phyloP scores from a whole-genome alignment of 2,888 invertebrate genomes.

The Rosalia funebris region DNA sequence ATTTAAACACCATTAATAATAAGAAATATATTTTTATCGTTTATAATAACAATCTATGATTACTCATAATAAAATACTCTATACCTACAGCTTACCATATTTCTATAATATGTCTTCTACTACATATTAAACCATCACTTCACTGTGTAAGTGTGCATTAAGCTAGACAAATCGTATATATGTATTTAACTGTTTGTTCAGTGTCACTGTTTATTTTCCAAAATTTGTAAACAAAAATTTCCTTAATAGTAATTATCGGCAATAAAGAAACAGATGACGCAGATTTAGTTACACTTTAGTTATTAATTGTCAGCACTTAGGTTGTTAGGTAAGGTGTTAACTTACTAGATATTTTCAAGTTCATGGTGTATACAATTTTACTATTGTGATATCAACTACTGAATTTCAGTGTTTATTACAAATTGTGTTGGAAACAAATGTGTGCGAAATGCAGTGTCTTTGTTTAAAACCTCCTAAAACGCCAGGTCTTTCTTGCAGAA shows the following conservation, averaged over 20 bases:
- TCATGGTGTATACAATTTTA: neutral
- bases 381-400: no score
- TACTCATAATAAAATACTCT: no score
- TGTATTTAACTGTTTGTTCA: no score
- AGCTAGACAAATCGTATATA: no score
- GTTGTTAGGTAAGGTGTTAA: neutral
- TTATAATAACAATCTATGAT: no score
- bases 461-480: constrained; percentile 15
- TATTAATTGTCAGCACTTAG: neutral
- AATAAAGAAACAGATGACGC: constrained; percentile 17
- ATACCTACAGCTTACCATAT: no score
- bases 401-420: neutral
- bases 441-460: constrained; percentile 13
- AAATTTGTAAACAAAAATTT: constrained; percentile 19
- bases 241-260: constrained; percentile 1
- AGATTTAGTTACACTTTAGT: neutral
- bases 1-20: no score
- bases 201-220: constrained; percentile 11
- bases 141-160: no score
- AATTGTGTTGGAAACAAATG: neutral
- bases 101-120: no score
- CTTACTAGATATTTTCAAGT: neutral
- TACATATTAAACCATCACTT: no score
- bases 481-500: constrained; percentile 1
- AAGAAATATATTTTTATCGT: no score